Percentiles rank a stretch among this genome's conserved stretches.
These are phyloP conservation scores for Samia ricini DNA, from an alignment of 1,140 invertebrate genomes.

Conservation along the genomic window DNA sequence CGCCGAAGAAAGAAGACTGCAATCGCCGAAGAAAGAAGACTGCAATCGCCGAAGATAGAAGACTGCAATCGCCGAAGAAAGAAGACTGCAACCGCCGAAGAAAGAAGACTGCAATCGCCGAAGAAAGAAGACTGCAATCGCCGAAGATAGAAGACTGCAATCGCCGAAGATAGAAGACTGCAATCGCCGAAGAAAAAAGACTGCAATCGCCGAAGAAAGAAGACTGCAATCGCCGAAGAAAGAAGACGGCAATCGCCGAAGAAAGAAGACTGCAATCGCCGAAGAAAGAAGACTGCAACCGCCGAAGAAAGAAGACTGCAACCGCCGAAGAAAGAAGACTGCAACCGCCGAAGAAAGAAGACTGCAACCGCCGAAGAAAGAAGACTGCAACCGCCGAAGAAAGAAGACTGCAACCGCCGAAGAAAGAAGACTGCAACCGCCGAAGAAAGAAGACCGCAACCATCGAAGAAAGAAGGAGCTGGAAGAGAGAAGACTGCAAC, in stretches of 20 bases:
- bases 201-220: neutral
- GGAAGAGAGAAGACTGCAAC: slow-evolving; percentile 1
- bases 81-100: neutral
- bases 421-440: neutral
- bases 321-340: too few relatives aligned
- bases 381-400: neutral
- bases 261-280: neutral
- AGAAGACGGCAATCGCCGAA: neutral
- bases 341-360: slow-evolving; percentile 3
- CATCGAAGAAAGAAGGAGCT: neutral
- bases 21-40: too few relatives aligned
- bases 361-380: neutral
- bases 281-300: neutral
- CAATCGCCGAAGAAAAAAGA: neutral
- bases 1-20: slow-evolving; percentile 1
- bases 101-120: neutral
- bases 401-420: neutral
- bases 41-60: neutral
- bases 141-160: neutral
- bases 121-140: neutral
- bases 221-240: neutral
- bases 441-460: slow-evolving; percentile 2
- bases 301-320: neutral
- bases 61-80: neutral
- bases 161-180: neutral